These are phyloP conservation scores for Cotesia glomerata DNA, from an alignment of 1,140 invertebrate species.

Conservation along the genomic window DNA sequence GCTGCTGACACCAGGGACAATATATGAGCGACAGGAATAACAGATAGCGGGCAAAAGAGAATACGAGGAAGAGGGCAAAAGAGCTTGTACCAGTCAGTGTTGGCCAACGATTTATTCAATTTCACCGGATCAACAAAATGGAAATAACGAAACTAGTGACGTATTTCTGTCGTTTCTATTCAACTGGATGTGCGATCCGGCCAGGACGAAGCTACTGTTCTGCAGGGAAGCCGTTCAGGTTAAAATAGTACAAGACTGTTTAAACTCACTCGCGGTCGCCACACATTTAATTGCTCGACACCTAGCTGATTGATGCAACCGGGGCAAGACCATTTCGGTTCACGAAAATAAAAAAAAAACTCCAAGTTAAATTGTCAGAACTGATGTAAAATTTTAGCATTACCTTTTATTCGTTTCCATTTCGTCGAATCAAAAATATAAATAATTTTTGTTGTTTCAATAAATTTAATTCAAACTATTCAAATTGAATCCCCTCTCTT, in stretches of 20 bases:
- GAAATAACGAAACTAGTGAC: neutral
- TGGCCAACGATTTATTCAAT: slow-evolving; percentile 20
- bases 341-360: neutral
- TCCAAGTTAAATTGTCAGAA: neutral
- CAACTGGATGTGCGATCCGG: neutral
- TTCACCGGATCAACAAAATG: slow-evolving; percentile 15
- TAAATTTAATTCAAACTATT: too few relatives aligned
- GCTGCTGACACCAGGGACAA: neutral
- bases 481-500: too few relatives aligned
- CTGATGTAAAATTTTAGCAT: neutral
- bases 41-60: neutral
- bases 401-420: too few relatives aligned
- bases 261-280: neutral
- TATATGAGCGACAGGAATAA: neutral
- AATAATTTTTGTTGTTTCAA: too few relatives aligned
- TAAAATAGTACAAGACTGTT: slow-evolving; percentile 10
- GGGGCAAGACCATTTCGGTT: neutral
- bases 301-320: slow-evolving; percentile 13
- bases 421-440: too few relatives aligned
- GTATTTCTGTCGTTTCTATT: neutral
- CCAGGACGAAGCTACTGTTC: neutral
- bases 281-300: slow-evolving; percentile 27
- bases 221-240: neutral
- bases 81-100: slow-evolving; percentile 3
- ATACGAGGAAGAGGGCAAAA: neutral